Evolutionary conservation across 2,888 invertebrate species (phyloP), one percentile per base, ranked within the genome.

Genomic region (Torymus aiolomorphi): DNA sequence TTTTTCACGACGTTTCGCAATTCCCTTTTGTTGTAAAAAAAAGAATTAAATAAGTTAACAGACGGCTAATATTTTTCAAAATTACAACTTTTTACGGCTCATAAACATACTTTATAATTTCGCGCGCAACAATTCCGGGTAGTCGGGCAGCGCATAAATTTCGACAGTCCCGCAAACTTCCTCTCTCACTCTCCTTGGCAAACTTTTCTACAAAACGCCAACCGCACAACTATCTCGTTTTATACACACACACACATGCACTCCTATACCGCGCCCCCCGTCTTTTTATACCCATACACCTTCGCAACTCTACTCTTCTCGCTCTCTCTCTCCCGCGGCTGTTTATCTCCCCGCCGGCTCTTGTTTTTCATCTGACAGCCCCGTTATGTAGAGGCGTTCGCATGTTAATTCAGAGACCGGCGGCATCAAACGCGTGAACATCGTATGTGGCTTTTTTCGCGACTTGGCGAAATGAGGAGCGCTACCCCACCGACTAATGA

Each of bases 391-490:
- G 18, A 31, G 2, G 31, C 31, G 8, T 3, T 73, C 63, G 63
- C 63, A 54, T 63, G 72, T 73, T 73, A 54, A 73, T 73, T 51
- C 31, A 31, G 31, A 5, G 31, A 8, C 2, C 31, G 8, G 4
- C 31, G 31, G 31, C 31, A 3, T 31, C 31, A 31, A 8, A 31
- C 8, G 31, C 8, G 4, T 1, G 2, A 31, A 31, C 31, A 3
- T 31, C 31, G 31, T 31, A 31, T 5, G 31, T 31, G 8, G 2
- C 3, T 31, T 31, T 31, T 31, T 31, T 31, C 62, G 62, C 54
- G 63, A 67, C 20, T 74, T 65, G n/a, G 56, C 20, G 16, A 49
- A 65, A 63, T 65, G 63, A 63, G 57, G 67, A 59, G 66, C 51
- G 74, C 49, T 20, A 20, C 20, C 20, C 20, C 20, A 2, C 20